Conservation (phyloP, 2,888 invertebrate genomes). For the Diplolepis rosae region DNA sequence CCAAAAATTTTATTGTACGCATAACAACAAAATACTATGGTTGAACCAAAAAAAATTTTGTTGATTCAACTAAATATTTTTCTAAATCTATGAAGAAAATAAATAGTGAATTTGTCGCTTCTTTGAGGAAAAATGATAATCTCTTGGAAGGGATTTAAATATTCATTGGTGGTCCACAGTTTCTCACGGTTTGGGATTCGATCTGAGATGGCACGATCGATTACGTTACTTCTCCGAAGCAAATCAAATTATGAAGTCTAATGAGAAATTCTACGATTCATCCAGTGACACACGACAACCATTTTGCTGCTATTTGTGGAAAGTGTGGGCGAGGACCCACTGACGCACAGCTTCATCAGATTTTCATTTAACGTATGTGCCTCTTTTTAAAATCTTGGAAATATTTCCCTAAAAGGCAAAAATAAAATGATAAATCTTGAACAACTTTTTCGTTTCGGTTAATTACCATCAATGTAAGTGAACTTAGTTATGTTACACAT, state of each 20-base stretch:
- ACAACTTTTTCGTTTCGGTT: no score
- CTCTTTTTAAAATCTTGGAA: neutral
- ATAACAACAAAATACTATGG: no score
- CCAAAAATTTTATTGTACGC: no score
- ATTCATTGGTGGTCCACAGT: constrained; percentile 8
- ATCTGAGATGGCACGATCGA: constrained; percentile 23
- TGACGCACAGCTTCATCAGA: constrained; percentile 40
- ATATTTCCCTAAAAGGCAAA: neutral
- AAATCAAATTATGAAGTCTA: constrained; percentile 29
- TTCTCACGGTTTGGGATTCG: neutral
- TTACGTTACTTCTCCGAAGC: neutral
- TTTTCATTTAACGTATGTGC: constrained; percentile 31
- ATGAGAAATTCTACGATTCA: constrained; percentile 33
- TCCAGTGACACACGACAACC: constrained; percentile 51
- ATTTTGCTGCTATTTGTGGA: constrained; percentile 54
- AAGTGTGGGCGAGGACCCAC: constrained; percentile 51
- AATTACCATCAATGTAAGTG: no score
- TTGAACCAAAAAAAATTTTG: no score
- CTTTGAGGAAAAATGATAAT: neutral
- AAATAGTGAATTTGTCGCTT: neutral
- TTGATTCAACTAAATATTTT: no score
- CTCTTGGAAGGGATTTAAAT: constrained; percentile 5
- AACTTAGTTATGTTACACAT: no score
- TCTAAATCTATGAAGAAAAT: neutral
- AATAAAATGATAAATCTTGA: no score